Percentiles rank a stretch among this genome's conserved stretches.
Conservation (phyloP, 2,113 vertebrate species). For the Chloropsis cyanopogon region DNA sequence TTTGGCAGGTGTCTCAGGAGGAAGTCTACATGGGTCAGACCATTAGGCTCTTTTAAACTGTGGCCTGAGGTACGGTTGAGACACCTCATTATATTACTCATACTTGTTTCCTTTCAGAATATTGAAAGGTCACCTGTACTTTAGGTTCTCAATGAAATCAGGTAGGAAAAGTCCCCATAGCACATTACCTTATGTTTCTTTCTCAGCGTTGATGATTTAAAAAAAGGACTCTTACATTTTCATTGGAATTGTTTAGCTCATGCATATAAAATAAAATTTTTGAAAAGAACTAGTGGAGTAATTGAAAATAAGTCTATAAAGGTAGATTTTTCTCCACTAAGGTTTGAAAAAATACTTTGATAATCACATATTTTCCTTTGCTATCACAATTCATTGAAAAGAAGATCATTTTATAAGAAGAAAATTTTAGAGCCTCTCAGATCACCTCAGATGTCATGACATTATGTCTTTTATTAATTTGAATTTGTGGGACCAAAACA, state of each 20-base stretch:
- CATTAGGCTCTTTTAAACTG: background rate
- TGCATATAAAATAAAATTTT: background rate
- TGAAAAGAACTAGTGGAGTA: background rate
- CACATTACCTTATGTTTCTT: background rate
- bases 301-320: background rate
- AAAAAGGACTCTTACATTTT: background rate
- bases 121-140: background rate
- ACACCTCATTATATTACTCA: background rate
- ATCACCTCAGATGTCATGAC: background rate
- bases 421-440: background rate
- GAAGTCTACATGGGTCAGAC: background rate
- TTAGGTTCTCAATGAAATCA: background rate
- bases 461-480: background rate
- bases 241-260: background rate
- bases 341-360: background rate
- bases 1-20: background rate
- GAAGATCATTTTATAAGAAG: background rate
- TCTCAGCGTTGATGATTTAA: background rate
- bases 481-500: background rate
- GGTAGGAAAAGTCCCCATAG: background rate
- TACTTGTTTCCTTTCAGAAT: background rate
- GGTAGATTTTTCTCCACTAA: background rate
- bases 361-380: background rate
- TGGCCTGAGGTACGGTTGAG: background rate
- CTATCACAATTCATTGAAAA: background rate